Percentiles rank a stretch among this genome's conserved stretches.
Evolutionary conservation across 2,113 vertebrate genomes (phyloP).

Genomic region (Balaeniceps rex): DNA sequence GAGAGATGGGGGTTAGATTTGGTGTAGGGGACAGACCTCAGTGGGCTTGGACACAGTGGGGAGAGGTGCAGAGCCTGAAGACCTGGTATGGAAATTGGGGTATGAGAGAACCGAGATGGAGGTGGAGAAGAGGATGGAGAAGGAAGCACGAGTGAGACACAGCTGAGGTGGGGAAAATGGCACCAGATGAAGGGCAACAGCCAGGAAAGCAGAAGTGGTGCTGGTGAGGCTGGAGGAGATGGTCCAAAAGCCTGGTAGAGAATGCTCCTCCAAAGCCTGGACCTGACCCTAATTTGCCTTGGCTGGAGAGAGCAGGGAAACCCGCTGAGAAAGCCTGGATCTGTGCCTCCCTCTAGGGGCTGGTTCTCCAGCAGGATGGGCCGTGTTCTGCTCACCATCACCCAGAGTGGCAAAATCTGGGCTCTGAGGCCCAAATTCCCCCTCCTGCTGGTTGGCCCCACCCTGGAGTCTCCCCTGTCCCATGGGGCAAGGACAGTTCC

Average conservation of each 20-base stretch:
- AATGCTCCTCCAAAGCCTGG: not conserved
- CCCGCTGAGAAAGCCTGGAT: not conserved
- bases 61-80: not conserved
- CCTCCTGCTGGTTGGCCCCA: not conserved
- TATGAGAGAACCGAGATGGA: accelerated
- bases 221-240: not conserved
- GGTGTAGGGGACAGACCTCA: not conserved
- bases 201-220: not conserved
- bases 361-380: not conserved
- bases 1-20: not conserved
- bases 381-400: accelerated
- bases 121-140: not conserved
- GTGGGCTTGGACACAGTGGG: not conserved
- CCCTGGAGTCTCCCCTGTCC: not conserved
- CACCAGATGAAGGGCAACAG: not conserved
- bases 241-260: not conserved
- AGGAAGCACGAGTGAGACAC: not conserved
- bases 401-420: not conserved
- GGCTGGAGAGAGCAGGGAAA: not conserved
- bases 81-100: not conserved
- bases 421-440: not conserved
- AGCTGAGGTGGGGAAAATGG: not conserved
- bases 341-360: not conserved
- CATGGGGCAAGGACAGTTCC: not conserved
- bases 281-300: not conserved